A percentile compares a stretch with the other conserved stretches of the same genome.
phyloP scores from a whole-genome alignment of 2,888 invertebrate species.

The Dinocampus coccinellae region DNA sequence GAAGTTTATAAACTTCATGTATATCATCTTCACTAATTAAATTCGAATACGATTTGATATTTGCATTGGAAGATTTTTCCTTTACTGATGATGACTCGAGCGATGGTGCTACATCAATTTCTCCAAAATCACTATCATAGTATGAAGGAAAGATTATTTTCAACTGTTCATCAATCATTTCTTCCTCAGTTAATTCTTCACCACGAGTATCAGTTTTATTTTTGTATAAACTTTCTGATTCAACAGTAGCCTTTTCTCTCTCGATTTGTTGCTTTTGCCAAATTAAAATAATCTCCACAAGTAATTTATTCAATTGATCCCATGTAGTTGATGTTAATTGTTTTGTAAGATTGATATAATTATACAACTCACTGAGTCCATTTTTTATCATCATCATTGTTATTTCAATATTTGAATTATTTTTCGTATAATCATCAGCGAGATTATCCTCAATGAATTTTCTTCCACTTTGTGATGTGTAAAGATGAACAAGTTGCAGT shows the following conservation, averaged over 20 bases:
- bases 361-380: constrained; percentile 78
- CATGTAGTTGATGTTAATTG: constrained; percentile 70
- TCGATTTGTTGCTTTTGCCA: constrained; percentile 85
- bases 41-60: constrained; percentile 47
- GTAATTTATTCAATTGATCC: constrained; percentile 71
- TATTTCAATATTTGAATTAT: constrained; percentile 64
- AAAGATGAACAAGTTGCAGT: constrained; percentile 70
- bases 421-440: constrained; percentile 43
- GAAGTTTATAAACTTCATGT: constrained; percentile 74
- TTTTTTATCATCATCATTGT: constrained; percentile 77
- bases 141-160: constrained; percentile 79
- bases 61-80: constrained; percentile 39
- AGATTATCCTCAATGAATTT: constrained; percentile 66
- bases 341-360: constrained; percentile 74
- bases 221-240: constrained; percentile 83
- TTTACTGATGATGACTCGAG: constrained; percentile 56
- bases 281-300: constrained; percentile 75
- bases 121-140: constrained; percentile 78
- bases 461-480: constrained; percentile 67
- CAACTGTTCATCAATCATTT: constrained; percentile 76
- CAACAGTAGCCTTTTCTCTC: constrained; percentile 76
- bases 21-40: constrained; percentile 73
- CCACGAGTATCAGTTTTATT: constrained; percentile 77
- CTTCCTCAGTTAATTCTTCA: constrained; percentile 78
- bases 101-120: constrained; percentile 71